Percentiles rank a stretch among this genome's conserved stretches.
phyloP scores from a whole-genome alignment of 53 echinoderm and acorn worm species.

The Stichopus horrens region DNA sequence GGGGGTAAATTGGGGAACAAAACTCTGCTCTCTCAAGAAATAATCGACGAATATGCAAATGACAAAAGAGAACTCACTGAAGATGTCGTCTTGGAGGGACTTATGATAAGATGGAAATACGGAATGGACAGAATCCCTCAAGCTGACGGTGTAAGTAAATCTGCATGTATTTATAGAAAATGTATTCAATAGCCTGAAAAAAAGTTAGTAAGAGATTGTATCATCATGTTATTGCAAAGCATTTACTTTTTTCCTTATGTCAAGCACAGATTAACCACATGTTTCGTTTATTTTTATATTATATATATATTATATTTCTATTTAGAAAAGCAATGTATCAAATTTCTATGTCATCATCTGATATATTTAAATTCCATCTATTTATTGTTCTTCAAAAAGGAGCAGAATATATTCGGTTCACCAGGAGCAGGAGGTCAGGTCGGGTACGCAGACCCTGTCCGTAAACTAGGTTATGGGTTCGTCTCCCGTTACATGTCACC shows the following conservation, averaged over 20 bases:
- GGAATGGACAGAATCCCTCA: conserved; percentile 1
- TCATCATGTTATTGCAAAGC: too few relatives aligned
- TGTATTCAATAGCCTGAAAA: too few relatives aligned
- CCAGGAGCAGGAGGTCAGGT: conserved; percentile 43
- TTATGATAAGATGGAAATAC: conserved; percentile 16
- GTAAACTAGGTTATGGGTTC: conserved; percentile 32
- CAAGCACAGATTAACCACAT: too few relatives aligned
- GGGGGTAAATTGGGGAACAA: conserved; percentile 3
- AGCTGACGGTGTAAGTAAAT: not conserved
- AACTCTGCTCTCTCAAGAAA: not conserved
- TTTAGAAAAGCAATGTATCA: too few relatives aligned
- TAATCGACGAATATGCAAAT: conserved; percentile 14
- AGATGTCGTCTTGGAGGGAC: not conserved
- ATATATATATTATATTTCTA: too few relatives aligned
- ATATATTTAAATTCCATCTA: too few relatives aligned
- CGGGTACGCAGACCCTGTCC: conserved; percentile 13
- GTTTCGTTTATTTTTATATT: too few relatives aligned
- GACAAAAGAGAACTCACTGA: not conserved
- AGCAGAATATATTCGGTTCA: conserved; percentile 26
- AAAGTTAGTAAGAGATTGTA: too few relatives aligned
- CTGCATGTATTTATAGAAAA: too few relatives aligned
- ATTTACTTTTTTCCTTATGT: too few relatives aligned
- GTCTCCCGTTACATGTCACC: conserved; percentile 18
- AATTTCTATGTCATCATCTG: too few relatives aligned
- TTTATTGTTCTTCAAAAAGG: not conserved